Conservation (phyloP, 2,113 vertebrate genomes). For the Erpornis zantholeuca region DNA sequence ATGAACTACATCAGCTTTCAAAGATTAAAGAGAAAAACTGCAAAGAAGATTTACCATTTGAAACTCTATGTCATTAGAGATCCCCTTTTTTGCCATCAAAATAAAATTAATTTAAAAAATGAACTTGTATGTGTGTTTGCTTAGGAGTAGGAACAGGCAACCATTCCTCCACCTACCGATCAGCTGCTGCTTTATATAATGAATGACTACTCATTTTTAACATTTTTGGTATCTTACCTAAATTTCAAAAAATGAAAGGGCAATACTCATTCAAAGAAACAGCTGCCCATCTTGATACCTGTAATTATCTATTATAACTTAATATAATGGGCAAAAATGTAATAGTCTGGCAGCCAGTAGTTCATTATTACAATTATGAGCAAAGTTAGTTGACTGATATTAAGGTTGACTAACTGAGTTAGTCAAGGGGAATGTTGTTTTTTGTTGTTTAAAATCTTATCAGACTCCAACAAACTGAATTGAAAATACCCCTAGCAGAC, state of each 20-base stretch:
- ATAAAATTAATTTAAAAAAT: conserved; percentile 9
- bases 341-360: not conserved
- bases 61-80: not conserved
- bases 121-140: not conserved
- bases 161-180: conserved; percentile 46
- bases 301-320: not conserved
- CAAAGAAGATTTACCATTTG: not conserved
- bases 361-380: not conserved
- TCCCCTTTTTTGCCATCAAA: conserved; percentile 7
- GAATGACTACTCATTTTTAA: conserved; percentile 48
- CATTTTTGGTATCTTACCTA: not conserved
- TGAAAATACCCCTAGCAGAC: not conserved
- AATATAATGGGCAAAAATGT: not conserved
- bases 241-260: not conserved
- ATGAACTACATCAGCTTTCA: not conserved
- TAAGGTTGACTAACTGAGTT: conserved; percentile 4
- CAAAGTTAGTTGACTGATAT: not conserved
- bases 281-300: not conserved
- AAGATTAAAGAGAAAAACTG: conserved; percentile 31
- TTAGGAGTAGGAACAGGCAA: conserved; percentile 36
- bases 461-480: not conserved
- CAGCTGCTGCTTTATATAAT: conserved; percentile 67
- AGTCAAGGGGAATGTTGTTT: not conserved
- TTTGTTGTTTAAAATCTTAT: conserved; percentile 19
- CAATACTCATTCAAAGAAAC: conserved; percentile 2